A percentile compares a stretch with the other conserved stretches of the same genome.
Evolutionary conservation across 1,140 invertebrate species (phyloP).

Genomic region (Conus ventricosus): DNA sequence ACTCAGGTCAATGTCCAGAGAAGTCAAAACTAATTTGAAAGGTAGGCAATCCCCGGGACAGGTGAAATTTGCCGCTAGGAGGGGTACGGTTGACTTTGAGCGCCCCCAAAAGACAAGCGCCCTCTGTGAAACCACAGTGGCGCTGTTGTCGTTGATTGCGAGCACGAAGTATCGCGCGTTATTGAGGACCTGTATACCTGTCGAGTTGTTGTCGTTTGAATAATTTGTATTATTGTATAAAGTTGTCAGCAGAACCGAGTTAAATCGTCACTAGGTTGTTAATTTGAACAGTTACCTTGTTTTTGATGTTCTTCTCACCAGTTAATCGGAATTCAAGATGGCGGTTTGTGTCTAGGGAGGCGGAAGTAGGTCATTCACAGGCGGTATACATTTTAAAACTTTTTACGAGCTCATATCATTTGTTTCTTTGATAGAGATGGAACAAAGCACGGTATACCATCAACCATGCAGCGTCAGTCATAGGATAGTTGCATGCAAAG

Average conservation of each 20-base stretch:
- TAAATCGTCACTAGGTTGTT: not conserved
- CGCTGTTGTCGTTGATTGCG: constrained; percentile 21
- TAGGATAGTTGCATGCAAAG: no score
- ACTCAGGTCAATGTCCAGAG: not conserved
- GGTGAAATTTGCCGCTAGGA: constrained; percentile 34
- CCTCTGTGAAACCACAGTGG: constrained; percentile 37
- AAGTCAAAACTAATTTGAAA: not conserved
- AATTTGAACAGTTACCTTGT: not conserved
- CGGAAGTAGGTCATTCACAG: constrained; percentile 15
- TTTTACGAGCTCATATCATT: not conserved
- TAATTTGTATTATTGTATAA: not conserved
- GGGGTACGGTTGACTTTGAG: constrained; percentile 33
- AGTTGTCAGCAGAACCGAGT: not conserved
- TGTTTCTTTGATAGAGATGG: not conserved
- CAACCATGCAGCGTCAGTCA: no score
- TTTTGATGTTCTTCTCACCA: not conserved
- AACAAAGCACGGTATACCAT: not conserved
- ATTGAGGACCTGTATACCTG: not conserved
- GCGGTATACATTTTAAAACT: not conserved
- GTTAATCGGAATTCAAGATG: constrained; percentile 32
- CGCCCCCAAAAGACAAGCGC: constrained; percentile 42
- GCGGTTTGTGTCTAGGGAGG: not conserved
- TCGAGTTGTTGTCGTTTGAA: not conserved
- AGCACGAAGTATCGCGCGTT: not conserved
- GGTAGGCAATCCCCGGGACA: constrained; percentile 34